Conservation (phyloP, 2,113 vertebrate genomes). For the Ardeotis arabs region DNA sequence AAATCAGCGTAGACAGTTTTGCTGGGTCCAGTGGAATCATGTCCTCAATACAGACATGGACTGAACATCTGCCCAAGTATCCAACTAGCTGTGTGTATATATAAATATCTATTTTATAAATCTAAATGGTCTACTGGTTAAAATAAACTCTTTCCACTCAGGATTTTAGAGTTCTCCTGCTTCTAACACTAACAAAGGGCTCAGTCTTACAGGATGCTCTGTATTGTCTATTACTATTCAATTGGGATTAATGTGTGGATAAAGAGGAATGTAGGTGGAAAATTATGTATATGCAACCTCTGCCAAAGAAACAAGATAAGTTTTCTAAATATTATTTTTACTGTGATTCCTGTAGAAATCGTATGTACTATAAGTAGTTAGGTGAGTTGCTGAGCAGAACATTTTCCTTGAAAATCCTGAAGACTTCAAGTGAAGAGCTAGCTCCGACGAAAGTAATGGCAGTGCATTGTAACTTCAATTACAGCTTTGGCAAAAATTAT, state of each 20-base stretch:
- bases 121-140: not conserved
- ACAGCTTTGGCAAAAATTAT: not conserved
- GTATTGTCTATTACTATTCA: not conserved
- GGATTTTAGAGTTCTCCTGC: not conserved
- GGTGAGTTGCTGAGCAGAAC: not conserved
- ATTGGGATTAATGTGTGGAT: not conserved
- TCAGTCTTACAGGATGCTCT: not conserved
- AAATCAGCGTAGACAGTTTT: not conserved
- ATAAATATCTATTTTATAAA: not conserved
- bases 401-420: not conserved
- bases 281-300: not conserved
- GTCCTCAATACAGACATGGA: not conserved
- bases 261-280: not conserved
- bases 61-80: not conserved
- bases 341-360: not conserved
- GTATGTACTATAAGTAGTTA: not conserved
- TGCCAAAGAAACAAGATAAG: not conserved
- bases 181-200: not conserved
- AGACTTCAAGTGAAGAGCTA: not conserved
- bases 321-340: not conserved
- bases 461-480: not conserved
- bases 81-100: not conserved
- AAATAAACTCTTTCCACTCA: not conserved
- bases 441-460: not conserved
- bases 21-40: not conserved